phyloP scores from a whole-genome alignment of 1,140 invertebrate genomes.

The Diorhabda elongata region DNA sequence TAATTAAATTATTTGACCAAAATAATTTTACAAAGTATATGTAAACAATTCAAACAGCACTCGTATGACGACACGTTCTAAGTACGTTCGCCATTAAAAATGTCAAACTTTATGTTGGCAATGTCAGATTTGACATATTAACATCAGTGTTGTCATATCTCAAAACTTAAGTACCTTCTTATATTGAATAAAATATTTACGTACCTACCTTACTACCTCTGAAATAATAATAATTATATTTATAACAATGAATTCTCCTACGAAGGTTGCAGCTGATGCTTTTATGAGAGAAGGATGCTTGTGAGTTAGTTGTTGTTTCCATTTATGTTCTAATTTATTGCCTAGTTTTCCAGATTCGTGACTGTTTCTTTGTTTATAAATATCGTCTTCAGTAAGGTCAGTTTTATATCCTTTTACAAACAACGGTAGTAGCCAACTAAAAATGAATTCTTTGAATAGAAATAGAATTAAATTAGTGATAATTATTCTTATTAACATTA shows the following conservation, averaged over 20 bases:
- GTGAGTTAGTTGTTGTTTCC: slow-evolving; percentile 50
- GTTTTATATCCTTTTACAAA: slow-evolving; percentile 30
- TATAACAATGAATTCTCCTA: slow-evolving; percentile 36
- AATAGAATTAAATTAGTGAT: neutral
- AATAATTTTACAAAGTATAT: too few species aligned
- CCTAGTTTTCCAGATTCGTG: slow-evolving; percentile 48
- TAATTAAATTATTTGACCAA: too few species aligned
- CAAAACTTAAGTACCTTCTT: too few species aligned
- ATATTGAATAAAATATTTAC: slow-evolving; percentile 4
- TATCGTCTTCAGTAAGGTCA: slow-evolving; percentile 33
- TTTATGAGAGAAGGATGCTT: slow-evolving; percentile 40
- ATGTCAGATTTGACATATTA: too few species aligned
- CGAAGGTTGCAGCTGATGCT: slow-evolving; percentile 20
- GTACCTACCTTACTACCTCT: slow-evolving; percentile 49
- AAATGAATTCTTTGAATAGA: slow-evolving; percentile 14
- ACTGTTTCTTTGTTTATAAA: slow-evolving; percentile 21
- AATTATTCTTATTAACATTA: too few species aligned
- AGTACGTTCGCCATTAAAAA: too few species aligned
- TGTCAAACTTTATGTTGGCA: too few species aligned
- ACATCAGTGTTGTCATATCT: too few species aligned
- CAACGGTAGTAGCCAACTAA: slow-evolving; percentile 45
- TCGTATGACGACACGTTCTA: too few species aligned
- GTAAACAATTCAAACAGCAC: too few species aligned
- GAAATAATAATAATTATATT: slow-evolving; percentile 50
- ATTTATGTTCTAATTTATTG: slow-evolving; percentile 53